A percentile compares a stretch with the other conserved stretches of the same genome.
These are phyloP conservation scores for Neolamprologus brichardi DNA, from an alignment of 2,113 vertebrate species.

Conservation along the genomic window DNA sequence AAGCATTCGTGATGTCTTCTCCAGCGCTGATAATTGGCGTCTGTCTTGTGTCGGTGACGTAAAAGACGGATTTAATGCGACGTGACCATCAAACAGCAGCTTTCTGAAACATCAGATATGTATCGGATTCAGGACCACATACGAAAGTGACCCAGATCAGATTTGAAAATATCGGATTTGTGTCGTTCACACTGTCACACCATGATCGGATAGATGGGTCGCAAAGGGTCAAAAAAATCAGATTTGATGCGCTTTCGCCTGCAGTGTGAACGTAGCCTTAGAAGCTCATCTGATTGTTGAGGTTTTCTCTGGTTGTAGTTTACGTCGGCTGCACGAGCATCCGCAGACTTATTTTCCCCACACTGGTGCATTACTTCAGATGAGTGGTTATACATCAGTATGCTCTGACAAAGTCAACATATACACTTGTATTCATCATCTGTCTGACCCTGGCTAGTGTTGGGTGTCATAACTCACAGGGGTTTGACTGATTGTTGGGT, in stretches of 20 bases:
- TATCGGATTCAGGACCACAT: accelerated
- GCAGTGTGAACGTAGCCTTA: background rate
- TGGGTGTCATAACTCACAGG: background rate
- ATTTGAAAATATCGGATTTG: too few relatives aligned
- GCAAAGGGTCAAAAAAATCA: accelerated
- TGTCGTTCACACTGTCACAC: too few relatives aligned
- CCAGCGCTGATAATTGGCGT: too few relatives aligned
- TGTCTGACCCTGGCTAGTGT: background rate
- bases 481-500: background rate
- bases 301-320: background rate
- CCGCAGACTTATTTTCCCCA: background rate
- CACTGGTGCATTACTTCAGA: background rate
- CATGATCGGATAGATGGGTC: too few relatives aligned
- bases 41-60: too few relatives aligned
- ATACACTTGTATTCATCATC: background rate
- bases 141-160: too few relatives aligned
- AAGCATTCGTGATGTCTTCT: too few relatives aligned
- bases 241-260: too few relatives aligned
- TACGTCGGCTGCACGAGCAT: background rate
- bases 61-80: too few relatives aligned
- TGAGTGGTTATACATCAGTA: background rate
- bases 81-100: too few relatives aligned
- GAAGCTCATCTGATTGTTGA: background rate
- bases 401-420: background rate
- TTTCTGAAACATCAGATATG: accelerated